Conservation (phyloP, 2,797 vertebrate genomes). For the Dendrocincla tyrannina region DNA sequence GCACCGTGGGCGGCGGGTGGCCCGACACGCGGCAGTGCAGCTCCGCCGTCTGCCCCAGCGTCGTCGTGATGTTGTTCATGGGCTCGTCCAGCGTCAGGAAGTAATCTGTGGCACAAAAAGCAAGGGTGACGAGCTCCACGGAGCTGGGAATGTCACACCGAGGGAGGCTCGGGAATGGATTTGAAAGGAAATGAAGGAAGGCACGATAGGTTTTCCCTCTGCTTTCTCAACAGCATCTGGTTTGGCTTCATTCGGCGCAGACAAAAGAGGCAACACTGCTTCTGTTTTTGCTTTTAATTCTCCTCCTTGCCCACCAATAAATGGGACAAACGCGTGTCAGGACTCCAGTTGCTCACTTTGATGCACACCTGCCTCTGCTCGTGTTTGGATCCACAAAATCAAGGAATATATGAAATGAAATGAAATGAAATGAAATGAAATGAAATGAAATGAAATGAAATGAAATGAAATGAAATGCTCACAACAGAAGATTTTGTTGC, state of each 20-base stretch:
- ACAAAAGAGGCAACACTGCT: not conserved
- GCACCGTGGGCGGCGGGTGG: conserved; percentile 84
- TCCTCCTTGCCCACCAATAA: not conserved
- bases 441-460: rapidly evolving
- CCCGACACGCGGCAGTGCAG: conserved; percentile 91
- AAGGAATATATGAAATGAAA: rapidly evolving
- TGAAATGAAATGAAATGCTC: rapidly evolving
- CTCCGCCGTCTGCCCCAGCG: conserved; percentile 91
- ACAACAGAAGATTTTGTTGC: not conserved
- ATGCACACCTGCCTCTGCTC: not conserved
- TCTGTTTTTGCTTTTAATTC: not conserved
- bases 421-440: rapidly evolving
- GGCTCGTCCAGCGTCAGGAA: conserved; percentile 90
- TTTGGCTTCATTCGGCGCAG: not conserved
- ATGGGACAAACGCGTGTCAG: not conserved
- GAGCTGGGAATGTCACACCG: no score
- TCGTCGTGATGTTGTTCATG: conserved; percentile 99
- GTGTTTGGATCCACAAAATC: not conserved
- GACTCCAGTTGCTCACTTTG: not conserved
- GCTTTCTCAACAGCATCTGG: no score
- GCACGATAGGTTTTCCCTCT: no score
- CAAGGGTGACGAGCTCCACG: not conserved
- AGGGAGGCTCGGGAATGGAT: no score
- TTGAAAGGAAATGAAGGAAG: no score
- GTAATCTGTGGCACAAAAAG: conserved; percentile 69